These are phyloP conservation scores for Hozukius guyotensis DNA, from an alignment of 2,797 vertebrate genomes.

Conservation along the genomic window DNA sequence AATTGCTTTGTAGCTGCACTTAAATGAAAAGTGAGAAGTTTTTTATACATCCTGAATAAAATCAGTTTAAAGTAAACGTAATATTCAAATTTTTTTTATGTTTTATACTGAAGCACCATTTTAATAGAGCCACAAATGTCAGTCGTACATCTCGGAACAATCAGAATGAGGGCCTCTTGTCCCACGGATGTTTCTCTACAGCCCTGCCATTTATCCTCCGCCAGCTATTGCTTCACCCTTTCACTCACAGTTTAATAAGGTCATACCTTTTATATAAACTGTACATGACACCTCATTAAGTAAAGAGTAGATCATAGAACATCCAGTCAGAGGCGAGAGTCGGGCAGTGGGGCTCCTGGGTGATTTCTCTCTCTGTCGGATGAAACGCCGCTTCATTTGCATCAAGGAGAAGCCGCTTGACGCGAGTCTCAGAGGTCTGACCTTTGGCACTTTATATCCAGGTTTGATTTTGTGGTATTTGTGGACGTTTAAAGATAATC, in stretches of 20 bases:
- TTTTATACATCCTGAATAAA: slow-evolving; percentile 47
- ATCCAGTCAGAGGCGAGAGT: slow-evolving; percentile 41
- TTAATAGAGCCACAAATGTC: slow-evolving; percentile 34
- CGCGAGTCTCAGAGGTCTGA: neutral
- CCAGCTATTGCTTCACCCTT: slow-evolving; percentile 55
- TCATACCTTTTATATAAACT: slow-evolving; percentile 78
- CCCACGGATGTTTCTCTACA: slow-evolving; percentile 29
- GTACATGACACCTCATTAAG: slow-evolving; percentile 81
- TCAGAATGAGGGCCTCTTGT: slow-evolving; percentile 31
- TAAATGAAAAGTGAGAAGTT: neutral
- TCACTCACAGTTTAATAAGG: slow-evolving; percentile 78
- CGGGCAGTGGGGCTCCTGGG: slow-evolving; percentile 17
- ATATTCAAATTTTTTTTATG: neutral
- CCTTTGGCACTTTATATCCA: neutral
- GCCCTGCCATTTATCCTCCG: slow-evolving; percentile 57
- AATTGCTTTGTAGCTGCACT: neutral
- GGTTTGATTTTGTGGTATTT: neutral
- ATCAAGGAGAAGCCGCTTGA: slow-evolving; percentile 1
- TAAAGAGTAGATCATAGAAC: slow-evolving; percentile 54
- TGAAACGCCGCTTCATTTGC: slow-evolving; percentile 28
- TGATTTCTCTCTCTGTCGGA: slow-evolving; percentile 36
- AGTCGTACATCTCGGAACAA: slow-evolving; percentile 8
- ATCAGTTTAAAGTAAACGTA: slow-evolving; percentile 1
- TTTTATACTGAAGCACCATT: slow-evolving; percentile 12
- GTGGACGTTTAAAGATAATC: neutral